phyloP scores from a whole-genome alignment of 2,113 vertebrate species.

The Noctilio leporinus region DNA sequence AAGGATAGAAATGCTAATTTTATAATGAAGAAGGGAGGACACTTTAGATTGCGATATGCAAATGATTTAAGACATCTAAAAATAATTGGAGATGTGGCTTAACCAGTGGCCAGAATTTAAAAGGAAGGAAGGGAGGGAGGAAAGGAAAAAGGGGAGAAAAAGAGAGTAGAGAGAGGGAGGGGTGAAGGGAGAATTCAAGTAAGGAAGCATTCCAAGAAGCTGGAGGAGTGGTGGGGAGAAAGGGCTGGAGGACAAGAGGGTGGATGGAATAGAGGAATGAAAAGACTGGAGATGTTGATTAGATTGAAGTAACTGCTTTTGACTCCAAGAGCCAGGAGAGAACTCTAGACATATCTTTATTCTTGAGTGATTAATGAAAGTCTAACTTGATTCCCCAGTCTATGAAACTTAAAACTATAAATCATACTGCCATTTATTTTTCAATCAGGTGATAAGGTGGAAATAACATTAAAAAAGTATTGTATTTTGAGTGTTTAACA shows the following conservation, averaged over 20 bases:
- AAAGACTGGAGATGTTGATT: background rate
- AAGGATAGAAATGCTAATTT: background rate
- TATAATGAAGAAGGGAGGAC: background rate
- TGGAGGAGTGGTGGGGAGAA: no score
- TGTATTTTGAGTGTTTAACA: background rate
- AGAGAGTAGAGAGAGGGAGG: background rate
- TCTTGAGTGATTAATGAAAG: background rate
- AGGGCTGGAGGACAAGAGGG: background rate
- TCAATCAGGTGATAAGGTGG: background rate
- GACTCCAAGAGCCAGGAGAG: background rate
- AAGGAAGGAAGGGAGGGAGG: background rate
- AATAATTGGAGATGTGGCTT: background rate
- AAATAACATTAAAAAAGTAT: background rate
- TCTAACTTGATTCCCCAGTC: background rate
- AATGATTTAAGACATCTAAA: background rate
- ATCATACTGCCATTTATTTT: background rate
- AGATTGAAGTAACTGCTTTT: background rate
- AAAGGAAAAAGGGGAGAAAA: background rate
- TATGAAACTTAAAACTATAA: background rate
- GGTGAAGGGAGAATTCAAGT: background rate
- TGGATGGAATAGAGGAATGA: background rate
- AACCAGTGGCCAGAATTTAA: background rate
- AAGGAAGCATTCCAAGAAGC: background rate
- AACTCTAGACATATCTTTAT: background rate
- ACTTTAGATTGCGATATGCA: background rate